phyloP scores from a whole-genome alignment of 2,888 invertebrate species.

The Athetis lepigone region DNA sequence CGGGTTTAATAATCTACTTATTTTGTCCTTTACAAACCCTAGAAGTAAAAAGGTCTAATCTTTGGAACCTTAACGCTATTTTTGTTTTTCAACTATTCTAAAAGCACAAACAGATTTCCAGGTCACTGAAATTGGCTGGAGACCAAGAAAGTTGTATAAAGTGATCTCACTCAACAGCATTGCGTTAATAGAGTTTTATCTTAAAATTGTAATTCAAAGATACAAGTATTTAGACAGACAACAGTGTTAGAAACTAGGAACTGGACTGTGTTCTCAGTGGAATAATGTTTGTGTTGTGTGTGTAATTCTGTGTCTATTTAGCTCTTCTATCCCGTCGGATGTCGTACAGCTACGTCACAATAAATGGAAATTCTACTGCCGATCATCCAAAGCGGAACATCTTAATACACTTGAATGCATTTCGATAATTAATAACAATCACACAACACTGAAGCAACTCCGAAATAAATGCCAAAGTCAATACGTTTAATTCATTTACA shows the following conservation, averaged over 20 bases:
- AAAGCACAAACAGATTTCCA: conserved; percentile 14
- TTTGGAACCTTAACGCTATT: background rate
- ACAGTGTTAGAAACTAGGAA: background rate
- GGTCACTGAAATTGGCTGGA: conserved; percentile 13
- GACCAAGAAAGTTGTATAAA: conserved; percentile 19
- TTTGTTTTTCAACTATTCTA: conserved; percentile 15
- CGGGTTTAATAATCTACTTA: background rate
- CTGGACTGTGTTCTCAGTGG: background rate
- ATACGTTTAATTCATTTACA: too few relatives aligned
- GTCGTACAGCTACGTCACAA: too few relatives aligned
- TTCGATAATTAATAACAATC: too few relatives aligned
- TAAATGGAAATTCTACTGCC: too few relatives aligned
- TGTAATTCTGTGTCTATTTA: conserved; percentile 2
- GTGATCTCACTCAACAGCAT: conserved; percentile 7
- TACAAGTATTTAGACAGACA: background rate
- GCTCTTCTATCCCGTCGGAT: background rate
- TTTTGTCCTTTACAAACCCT: background rate
- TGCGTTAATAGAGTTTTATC: conserved; percentile 5
- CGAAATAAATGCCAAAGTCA: too few relatives aligned
- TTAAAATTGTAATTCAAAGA: conserved; percentile 24
- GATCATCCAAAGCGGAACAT: too few relatives aligned
- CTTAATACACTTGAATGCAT: too few relatives aligned
- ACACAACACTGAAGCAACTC: too few relatives aligned
- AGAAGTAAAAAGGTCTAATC: background rate
- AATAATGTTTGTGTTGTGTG: conserved; percentile 13